A percentile compares a stretch with the other conserved stretches of the same genome.
Evolutionary conservation across 2,888 invertebrate genomes (phyloP).

Genomic region (Troilus luridus): DNA sequence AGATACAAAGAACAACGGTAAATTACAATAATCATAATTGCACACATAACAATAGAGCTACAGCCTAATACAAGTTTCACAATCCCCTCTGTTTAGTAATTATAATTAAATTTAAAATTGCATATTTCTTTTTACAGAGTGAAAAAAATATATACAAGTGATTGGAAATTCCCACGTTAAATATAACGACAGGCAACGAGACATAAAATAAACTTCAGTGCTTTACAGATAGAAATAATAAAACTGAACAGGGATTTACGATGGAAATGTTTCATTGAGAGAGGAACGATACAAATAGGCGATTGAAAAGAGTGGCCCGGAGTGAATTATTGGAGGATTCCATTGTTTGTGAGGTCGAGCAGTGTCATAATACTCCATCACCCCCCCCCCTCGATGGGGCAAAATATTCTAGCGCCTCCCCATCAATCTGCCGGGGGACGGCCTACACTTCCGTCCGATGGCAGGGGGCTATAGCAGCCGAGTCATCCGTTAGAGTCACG

Average conservation of each 20-base stretch:
- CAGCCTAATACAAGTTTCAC: no score
- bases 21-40: no score
- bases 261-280: conserved; percentile 34
- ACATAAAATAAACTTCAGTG: not conserved
- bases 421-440: not conserved
- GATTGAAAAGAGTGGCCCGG: conserved; percentile 29
- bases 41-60: no score
- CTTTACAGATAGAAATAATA: not conserved
- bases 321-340: conserved; percentile 28
- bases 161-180: not conserved
- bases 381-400: not conserved
- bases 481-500: not conserved
- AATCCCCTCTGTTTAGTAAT: no score
- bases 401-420: not conserved
- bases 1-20: no score
- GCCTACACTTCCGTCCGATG: not conserved
- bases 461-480: not conserved
- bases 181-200: not conserved
- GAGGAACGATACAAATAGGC: conserved; percentile 38
- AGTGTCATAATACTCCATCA: conserved; percentile 44
- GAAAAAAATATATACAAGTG: not conserved
- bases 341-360: conserved; percentile 38
- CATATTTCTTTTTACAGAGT: no score
- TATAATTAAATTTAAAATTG: no score
- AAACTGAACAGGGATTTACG: not conserved